Evolutionary conservation across 2,888 invertebrate genomes (phyloP), one percentile per base, ranked within the genome.

Genomic region (Tetrapedia diversipes): DNA sequence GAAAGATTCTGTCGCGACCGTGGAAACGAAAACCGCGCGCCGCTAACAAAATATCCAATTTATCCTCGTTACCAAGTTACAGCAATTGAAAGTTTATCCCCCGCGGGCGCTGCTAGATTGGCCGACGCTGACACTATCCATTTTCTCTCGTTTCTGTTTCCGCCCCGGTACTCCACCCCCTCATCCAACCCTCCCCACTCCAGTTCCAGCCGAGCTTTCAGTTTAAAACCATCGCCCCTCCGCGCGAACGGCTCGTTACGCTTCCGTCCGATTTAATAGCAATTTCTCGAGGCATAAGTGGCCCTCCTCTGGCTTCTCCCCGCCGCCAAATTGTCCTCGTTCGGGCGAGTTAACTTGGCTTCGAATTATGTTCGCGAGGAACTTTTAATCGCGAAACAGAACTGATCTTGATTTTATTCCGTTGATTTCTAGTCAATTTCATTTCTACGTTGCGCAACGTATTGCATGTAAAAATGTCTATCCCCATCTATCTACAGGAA

Each of bases 61-160:
- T 77, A 73, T 77, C 71, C 77, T 80, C 73, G 69, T 80, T 80
- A 80, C 64, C 51, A 66, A 80, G 80, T 80, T 80, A 70, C 64
- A 69, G 69, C 80, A 77, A 77, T 80, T 70, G 80, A 80, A 80
- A 80, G 80, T 80, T 80, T 54, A 51, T 65, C 59, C 80, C 66
- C 77, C 11, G n/a, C 24, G 77, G 70, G 77, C 70, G 56, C 56
- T n/a, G 29, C 53, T 41, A 51, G 41, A 76, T 80, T 64, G 64
- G 51, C 51, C 56, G 64, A 71, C 64, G 65, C 51, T 51, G 74
- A 80, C 74, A 47, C 70, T 63, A 74, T 39, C 64, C 66, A 74
- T 74, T 74, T 56, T 59, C 49, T 66, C 54, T 64, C 47, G 45
- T 76, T 68, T 56, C 66, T 54, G 37, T 37, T 39, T 53, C 45